These are phyloP conservation scores for Mirounga angustirostris DNA, from an alignment of 2,113 vertebrate genomes.

Conservation along the genomic window DNA sequence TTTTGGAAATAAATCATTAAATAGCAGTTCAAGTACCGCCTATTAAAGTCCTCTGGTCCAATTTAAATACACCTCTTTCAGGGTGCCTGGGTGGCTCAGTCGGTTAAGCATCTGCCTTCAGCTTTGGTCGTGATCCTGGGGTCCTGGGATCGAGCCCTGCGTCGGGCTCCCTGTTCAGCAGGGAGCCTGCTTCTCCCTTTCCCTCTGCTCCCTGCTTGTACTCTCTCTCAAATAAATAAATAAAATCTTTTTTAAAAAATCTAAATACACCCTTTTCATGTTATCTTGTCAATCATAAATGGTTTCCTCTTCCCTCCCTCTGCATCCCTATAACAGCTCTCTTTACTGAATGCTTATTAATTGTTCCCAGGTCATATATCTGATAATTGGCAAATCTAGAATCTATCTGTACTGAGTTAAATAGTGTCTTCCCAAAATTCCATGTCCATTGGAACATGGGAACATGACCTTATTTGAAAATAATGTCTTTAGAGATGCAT, in stretches of 20 bases:
- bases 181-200: neutral
- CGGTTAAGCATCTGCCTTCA: neutral
- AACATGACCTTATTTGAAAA: slow-evolving; percentile 8
- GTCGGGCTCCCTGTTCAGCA: neutral
- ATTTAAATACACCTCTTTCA: slow-evolving; percentile 26
- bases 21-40: neutral
- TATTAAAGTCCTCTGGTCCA: slow-evolving; percentile 30
- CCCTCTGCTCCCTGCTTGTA: neutral
- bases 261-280: slow-evolving; percentile 16
- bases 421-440: slow-evolving; percentile 20
- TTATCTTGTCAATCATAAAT: neutral
- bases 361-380: neutral
- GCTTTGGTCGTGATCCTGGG: neutral
- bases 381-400: slow-evolving; percentile 24
- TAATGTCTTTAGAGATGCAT: neutral
- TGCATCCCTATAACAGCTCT: neutral
- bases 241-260: neutral
- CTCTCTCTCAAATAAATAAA: neutral
- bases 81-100: neutral
- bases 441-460: neutral
- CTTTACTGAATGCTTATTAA: slow-evolving; percentile 13
- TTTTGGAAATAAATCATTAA: slow-evolving; percentile 40
- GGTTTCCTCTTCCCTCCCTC: neutral
- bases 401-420: neutral
- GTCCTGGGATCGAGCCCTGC: neutral